phyloP scores from a whole-genome alignment of 2,113 vertebrate species.

The Gadus macrocephalus region DNA sequence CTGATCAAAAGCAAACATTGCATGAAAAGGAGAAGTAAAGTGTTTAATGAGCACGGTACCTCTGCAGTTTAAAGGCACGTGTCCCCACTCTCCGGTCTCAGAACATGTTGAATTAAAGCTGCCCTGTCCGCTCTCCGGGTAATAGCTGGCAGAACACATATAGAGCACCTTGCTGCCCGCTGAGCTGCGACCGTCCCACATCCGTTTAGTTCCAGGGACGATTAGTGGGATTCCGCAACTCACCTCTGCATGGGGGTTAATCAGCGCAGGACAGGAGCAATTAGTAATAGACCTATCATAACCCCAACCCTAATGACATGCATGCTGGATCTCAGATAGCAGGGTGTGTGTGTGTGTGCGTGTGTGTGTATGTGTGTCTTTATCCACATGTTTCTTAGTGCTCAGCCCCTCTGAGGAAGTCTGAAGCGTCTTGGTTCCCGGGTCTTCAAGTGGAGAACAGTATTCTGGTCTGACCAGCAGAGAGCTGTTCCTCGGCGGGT shows the following conservation, averaged over 20 bases:
- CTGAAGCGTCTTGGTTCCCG: no score
- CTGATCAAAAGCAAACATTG: background rate
- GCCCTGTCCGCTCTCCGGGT: conserved; percentile 48
- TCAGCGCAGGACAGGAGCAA: background rate
- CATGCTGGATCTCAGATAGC: no score
- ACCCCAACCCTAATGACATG: no score
- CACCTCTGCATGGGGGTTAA: conserved; percentile 60
- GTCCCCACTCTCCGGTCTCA: conserved; percentile 59
- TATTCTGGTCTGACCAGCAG: no score
- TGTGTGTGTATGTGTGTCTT: no score
- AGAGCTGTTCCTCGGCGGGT: no score
- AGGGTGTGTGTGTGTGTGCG: no score
- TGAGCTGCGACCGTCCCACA: conserved; percentile 50
- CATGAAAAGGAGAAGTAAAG: background rate
- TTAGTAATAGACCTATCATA: no score
- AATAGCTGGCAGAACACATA: conserved; percentile 60
- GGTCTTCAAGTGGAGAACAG: no score
- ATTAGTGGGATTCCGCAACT: conserved; percentile 59
- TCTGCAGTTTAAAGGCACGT: conserved; percentile 61
- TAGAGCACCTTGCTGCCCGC: conserved; percentile 55
- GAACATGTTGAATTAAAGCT: conserved; percentile 53
- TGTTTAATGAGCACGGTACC: conserved; percentile 48
- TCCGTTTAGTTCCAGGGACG: conserved; percentile 52
- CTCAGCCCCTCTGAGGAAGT: no score
- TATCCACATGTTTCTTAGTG: no score